Evolutionary conservation across 2,888 invertebrate genomes (phyloP).

Genomic region (Troilus luridus): DNA sequence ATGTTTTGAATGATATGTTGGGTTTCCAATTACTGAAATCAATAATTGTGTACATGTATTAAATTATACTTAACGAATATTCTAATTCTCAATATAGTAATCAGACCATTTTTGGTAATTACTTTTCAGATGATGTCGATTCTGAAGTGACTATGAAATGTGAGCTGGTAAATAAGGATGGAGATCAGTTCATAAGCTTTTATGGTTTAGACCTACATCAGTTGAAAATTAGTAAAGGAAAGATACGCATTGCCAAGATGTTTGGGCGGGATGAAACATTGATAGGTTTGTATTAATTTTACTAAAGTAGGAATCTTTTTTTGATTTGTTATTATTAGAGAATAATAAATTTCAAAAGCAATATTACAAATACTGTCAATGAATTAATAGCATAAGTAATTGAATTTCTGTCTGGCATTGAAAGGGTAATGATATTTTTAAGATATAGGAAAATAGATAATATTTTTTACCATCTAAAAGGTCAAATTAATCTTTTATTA

Average conservation of each 20-base stretch:
- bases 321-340: too few relatives aligned
- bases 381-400: too few relatives aligned
- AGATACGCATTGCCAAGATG: slow-evolving; percentile 73
- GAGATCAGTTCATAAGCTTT: slow-evolving; percentile 72
- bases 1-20: too few relatives aligned
- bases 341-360: neutral
- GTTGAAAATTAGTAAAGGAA: slow-evolving; percentile 71
- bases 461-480: too few relatives aligned
- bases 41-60: neutral
- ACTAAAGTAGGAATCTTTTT: neutral
- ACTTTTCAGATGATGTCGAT: slow-evolving; percentile 71
- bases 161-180: slow-evolving; percentile 69
- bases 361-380: neutral
- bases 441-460: too few relatives aligned
- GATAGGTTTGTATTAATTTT: slow-evolving; percentile 46
- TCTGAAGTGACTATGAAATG: slow-evolving; percentile 71
- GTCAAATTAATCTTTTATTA: too few relatives aligned
- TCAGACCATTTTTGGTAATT: neutral
- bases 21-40: too few relatives aligned
- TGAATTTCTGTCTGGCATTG: too few relatives aligned
- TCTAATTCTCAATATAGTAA: neutral
- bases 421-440: too few relatives aligned
- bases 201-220: slow-evolving; percentile 72
- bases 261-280: slow-evolving; percentile 72
- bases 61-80: neutral